Conservation (phyloP, 1,140 invertebrate genomes). For the Scaptomyza pallida region DNA sequence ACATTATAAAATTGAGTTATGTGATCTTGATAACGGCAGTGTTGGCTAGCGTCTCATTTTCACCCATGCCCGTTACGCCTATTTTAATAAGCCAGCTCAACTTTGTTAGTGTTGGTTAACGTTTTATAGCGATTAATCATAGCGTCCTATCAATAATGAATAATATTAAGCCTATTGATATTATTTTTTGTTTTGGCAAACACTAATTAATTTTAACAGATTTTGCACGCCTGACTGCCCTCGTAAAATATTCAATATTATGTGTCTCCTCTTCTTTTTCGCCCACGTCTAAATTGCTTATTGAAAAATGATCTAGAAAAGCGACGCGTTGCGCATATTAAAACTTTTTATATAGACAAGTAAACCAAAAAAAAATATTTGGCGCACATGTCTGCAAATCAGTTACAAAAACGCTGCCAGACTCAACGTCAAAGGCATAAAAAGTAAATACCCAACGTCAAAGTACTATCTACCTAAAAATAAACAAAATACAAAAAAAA, state of each 20-base stretch:
- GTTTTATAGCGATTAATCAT: no score
- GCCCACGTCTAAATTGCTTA: slow-evolving; percentile 39
- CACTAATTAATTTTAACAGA: slow-evolving; percentile 24
- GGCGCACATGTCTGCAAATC: slow-evolving; percentile 24
- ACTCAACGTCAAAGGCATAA: slow-evolving; percentile 41
- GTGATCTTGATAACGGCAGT: not conserved
- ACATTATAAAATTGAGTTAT: not conserved
- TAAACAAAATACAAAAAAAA: slow-evolving; percentile 42
- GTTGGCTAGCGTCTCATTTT: not conserved
- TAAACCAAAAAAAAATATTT: slow-evolving; percentile 7
- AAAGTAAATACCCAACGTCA: slow-evolving; percentile 52
- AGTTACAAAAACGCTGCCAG: slow-evolving; percentile 27
- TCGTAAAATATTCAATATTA: slow-evolving; percentile 48
- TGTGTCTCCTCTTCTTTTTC: not conserved
- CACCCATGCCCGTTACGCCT: no score
- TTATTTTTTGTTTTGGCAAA: not conserved
- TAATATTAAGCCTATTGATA: no score
- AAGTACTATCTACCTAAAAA: slow-evolving; percentile 5
- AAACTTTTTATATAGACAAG: slow-evolving; percentile 45
- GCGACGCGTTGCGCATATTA: slow-evolving; percentile 55
- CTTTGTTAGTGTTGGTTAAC: no score
- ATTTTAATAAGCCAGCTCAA: no score
- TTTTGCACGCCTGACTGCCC: not conserved
- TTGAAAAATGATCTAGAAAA: slow-evolving; percentile 59
- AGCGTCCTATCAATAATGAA: not conserved